Evolutionary conservation across 2,888 invertebrate species (phyloP).

Genomic region (Oscheius sp.): DNA sequence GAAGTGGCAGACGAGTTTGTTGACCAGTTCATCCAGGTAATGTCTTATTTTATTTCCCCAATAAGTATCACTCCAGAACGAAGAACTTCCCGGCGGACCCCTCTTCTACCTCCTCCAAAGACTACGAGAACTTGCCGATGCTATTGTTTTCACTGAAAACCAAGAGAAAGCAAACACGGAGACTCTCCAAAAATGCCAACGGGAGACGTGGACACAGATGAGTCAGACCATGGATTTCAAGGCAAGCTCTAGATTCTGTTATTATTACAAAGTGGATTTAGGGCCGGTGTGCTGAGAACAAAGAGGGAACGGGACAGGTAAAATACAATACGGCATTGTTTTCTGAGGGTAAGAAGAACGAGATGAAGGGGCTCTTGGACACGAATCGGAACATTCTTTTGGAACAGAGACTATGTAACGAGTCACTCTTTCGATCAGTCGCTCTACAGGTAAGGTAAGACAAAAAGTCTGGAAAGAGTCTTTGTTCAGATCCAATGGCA

Average conservation of each 20-base stretch:
- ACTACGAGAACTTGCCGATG: conserved; percentile 55
- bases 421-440: conserved; percentile 60
- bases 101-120: conserved; percentile 58
- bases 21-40: conserved; percentile 62
- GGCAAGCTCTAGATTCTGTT: conserved; percentile 29
- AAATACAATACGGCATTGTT: conserved; percentile 55
- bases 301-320: conserved; percentile 58
- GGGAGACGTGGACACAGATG: conserved; percentile 61
- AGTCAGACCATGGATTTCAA: conserved; percentile 48
- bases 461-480: not conserved
- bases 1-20: conserved; percentile 69
- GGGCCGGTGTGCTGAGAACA: conserved; percentile 68
- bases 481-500: conserved; percentile 69
- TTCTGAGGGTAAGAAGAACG: conserved; percentile 48
- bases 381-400: conserved; percentile 56
- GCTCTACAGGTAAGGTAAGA: conserved; percentile 40
- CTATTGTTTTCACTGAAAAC: conserved; percentile 43
- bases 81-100: conserved; percentile 59
- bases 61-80: conserved; percentile 42
- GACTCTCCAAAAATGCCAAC: conserved; percentile 44
- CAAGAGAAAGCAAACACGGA: conserved; percentile 47
- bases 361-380: conserved; percentile 58
- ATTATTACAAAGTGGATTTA: conserved; percentile 28
- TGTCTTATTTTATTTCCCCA: not conserved
- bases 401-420: conserved; percentile 58